A percentile compares a stretch with the other conserved stretches of the same genome.
These are phyloP conservation scores for Callipepla californica DNA, from an alignment of 2,113 vertebrate genomes.

Conservation along the genomic window DNA sequence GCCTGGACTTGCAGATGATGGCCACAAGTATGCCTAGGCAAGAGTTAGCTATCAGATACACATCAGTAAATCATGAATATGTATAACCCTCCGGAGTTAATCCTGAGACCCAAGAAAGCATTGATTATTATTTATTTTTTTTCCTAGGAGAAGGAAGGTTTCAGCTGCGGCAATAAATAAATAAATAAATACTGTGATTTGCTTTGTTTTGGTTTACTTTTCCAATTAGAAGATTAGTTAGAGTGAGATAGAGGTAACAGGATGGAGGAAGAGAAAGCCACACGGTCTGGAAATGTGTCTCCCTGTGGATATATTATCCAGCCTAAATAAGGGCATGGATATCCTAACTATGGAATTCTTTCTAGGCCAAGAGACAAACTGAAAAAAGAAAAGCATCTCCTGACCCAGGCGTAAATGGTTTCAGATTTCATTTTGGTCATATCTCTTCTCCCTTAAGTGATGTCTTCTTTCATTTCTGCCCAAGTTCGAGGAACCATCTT, in stretches of 20 bases:
- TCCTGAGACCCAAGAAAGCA: not conserved
- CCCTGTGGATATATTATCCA: not conserved
- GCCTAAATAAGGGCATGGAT: not conserved
- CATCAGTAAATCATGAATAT: not conserved
- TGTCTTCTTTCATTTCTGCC: conserved; percentile 22
- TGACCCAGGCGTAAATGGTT: not conserved
- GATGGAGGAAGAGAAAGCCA: not conserved
- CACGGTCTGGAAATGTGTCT: not conserved
- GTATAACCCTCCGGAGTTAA: not conserved
- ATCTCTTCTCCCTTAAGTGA: not conserved
- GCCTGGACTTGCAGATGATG: not conserved
- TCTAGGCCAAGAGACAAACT: not conserved
- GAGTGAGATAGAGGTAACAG: not conserved
- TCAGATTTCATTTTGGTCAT: not conserved
- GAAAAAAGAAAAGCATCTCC: conserved; percentile 5
- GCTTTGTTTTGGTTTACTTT: not conserved
- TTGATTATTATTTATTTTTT: not conserved
- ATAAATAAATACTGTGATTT: not conserved
- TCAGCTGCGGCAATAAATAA: not conserved
- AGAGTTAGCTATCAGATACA: not conserved
- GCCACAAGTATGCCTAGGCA: not conserved
- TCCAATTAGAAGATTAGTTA: not conserved
- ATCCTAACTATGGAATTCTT: not conserved
- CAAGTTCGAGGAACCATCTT: conserved; percentile 5
- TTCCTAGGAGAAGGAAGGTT: not conserved